Conservation (phyloP, 1,140 invertebrate species). For the Trichonephila inaurata region DNA sequence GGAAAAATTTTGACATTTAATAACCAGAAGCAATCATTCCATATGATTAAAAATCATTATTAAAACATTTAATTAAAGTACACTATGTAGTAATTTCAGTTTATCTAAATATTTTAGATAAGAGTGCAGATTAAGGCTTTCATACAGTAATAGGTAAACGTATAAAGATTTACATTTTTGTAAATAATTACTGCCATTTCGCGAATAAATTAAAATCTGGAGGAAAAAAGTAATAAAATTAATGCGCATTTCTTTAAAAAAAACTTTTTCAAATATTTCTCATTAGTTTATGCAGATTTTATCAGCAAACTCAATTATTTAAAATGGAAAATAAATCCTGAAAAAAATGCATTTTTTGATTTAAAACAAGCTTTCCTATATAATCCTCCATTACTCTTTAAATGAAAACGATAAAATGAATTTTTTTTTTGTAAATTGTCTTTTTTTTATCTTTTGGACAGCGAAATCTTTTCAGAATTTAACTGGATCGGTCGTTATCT, state of each 20-base stretch:
- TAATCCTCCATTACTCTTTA: constrained; percentile 23
- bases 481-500: not conserved
- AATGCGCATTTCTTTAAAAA: not conserved
- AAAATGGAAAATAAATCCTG: constrained; percentile 28
- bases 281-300: constrained; percentile 2
- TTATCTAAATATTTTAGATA: too few species aligned
- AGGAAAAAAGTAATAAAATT: not conserved
- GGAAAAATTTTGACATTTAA: too few species aligned
- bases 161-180: too few species aligned
- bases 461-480: not conserved
- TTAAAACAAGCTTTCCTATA: not conserved
- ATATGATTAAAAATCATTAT: too few species aligned
- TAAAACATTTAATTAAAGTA: too few species aligned
- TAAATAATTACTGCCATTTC: too few species aligned
- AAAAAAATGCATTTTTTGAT: not conserved
- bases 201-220: too few species aligned
- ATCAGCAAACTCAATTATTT: constrained; percentile 11
- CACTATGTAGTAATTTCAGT: too few species aligned
- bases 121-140: too few species aligned
- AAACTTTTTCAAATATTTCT: not conserved
- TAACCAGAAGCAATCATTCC: too few species aligned
- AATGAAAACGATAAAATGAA: constrained; percentile 14
- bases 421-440: not conserved
- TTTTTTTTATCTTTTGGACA: constrained; percentile 23
- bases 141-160: too few species aligned